These are phyloP conservation scores for Myopa tessellatipennis DNA, from an alignment of 2,888 invertebrate genomes.

Conservation along the genomic window DNA sequence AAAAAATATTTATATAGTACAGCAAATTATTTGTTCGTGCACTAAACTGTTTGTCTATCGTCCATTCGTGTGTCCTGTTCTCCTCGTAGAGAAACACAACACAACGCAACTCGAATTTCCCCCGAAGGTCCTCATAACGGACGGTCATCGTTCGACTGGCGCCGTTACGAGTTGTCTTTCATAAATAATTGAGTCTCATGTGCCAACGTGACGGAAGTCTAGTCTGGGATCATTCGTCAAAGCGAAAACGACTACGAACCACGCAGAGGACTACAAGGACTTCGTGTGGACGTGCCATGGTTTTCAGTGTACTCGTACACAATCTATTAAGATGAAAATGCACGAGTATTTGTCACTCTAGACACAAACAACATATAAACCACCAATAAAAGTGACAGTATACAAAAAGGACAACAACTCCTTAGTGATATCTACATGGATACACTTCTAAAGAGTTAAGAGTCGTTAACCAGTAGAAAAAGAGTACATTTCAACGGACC, in stretches of 20 bases:
- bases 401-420: too few relatives aligned
- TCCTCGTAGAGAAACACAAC: not conserved
- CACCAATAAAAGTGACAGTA: not conserved
- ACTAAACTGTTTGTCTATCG: too few relatives aligned
- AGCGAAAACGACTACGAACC: not conserved
- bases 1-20: not conserved
- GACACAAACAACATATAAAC: not conserved
- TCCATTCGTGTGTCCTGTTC: not conserved
- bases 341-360: not conserved
- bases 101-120: not conserved
- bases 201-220: slow-evolving; percentile 7
- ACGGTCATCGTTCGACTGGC: slow-evolving; percentile 20
- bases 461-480: too few relatives aligned
- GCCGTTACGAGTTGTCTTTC: slow-evolving; percentile 24
- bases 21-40: not conserved
- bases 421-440: too few relatives aligned
- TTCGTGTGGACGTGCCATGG: too few relatives aligned
- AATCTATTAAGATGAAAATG: too few relatives aligned
- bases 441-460: too few relatives aligned
- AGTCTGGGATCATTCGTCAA: slow-evolving; percentile 1
- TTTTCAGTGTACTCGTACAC: too few relatives aligned
- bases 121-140: not conserved
- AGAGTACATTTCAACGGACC: too few relatives aligned
- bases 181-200: slow-evolving; percentile 37
- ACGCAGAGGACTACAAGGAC: not conserved